Base-by-base conservation (phyloP, 92 coral and sea anemone species). In the Zoanthus sansibaricus region DNA sequence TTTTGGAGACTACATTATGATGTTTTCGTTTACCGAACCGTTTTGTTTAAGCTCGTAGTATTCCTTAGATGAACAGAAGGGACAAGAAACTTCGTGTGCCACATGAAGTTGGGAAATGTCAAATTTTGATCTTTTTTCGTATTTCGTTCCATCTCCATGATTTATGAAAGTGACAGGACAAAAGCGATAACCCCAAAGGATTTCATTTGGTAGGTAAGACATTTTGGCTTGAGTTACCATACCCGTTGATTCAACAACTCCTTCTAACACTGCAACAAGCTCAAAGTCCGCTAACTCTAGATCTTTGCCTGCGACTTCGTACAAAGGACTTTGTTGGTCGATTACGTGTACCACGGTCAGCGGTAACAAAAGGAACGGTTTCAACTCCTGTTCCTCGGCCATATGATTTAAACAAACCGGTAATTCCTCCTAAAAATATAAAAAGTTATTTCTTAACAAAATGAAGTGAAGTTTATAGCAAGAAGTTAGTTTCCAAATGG, bases 221-320 rank as follows among this genome's bases (percentile, higher is more conserved):
- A 98, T 90, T 76, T 91, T 95, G 9, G 98, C 99, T 66, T 97
- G 99, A 12, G 95, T 93, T 6, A 95, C 98, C 99, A 97, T 92
- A 14, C 99, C 94, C 30, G 99, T 95, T 18, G 96, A 91, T 72
- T 97, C 99, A 1, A 97, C 96, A 1, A 91, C 92, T 14, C 99
- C 99, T 47, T 97, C 99, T 13, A 97, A 76, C 1, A 97, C 96
- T 25, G 96, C 99, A 12, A 97, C 94, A 31, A 97, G 30, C 84
- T 97, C 99, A 70, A 97, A 67, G 12, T 93, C 90, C 20, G 97
- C 90, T 9, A 31, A 72, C 33, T 73, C 83, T 31, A 97, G 89
- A 9, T 83, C 94, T 77, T 92, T 90, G 71, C 92, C 94, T 31
- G 94, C 92, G 6, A 97, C 83, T 14, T 92, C 90, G 85, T 95